Conservation (phyloP, 2,113 vertebrate genomes). For the Hippocampus barbouri region DNA sequence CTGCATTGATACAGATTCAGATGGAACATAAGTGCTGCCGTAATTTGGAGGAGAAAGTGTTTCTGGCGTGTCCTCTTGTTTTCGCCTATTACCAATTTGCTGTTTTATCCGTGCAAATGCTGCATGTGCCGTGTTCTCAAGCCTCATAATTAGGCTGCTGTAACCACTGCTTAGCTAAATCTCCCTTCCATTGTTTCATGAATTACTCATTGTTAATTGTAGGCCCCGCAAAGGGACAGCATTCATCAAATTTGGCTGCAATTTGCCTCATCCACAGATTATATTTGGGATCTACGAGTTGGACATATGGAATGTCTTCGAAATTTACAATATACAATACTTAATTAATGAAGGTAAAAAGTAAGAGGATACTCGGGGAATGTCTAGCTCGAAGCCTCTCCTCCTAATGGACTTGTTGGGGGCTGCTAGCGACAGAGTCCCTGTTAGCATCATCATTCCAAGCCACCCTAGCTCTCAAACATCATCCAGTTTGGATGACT, state of each 20-base stretch:
- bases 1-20: neutral
- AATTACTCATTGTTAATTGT: conserved; percentile 1
- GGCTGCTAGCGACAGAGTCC: too few species aligned
- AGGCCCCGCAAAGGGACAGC: neutral
- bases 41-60: neutral
- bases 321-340: neutral
- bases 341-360: too few species aligned
- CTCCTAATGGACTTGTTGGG: too few species aligned
- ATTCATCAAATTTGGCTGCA: neutral
- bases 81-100: neutral
- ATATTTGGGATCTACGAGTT: neutral
- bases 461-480: too few species aligned
- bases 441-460: too few species aligned
- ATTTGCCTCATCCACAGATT: neutral
- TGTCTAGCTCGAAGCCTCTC: too few species aligned
- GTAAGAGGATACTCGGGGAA: too few species aligned
- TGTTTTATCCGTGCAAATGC: neutral
- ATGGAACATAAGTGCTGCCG: too few species aligned
- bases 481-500: too few species aligned
- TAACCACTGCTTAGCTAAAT: neutral
- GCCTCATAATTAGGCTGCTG: conserved; percentile 4
- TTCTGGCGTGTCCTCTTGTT: neutral
- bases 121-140: neutral
- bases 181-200: neutral
- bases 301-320: neutral